Percentiles rank a stretch among this genome's conserved stretches.
Evolutionary conservation across 2,888 invertebrate genomes (phyloP).

Genomic region (Hetaerina titia): DNA sequence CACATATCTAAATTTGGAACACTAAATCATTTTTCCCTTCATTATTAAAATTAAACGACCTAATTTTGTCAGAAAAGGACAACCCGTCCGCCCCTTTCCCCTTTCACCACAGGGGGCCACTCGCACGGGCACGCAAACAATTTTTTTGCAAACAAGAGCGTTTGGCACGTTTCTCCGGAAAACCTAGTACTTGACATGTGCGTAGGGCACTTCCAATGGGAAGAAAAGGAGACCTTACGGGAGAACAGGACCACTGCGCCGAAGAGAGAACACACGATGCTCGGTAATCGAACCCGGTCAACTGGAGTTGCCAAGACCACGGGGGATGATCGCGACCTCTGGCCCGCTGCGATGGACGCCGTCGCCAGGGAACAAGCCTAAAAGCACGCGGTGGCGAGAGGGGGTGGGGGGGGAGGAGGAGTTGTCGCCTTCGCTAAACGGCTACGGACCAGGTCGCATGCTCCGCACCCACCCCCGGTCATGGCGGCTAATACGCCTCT

Average conservation of each 20-base stretch:
- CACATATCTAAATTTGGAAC: too few relatives aligned
- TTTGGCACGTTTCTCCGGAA: too few relatives aligned
- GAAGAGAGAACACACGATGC: background rate
- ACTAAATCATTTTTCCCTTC: too few relatives aligned
- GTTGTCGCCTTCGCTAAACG: background rate
- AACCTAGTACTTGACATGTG: too few relatives aligned
- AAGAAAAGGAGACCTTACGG: background rate
- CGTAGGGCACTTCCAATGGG: background rate
- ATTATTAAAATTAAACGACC: too few relatives aligned
- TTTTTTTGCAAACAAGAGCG: too few relatives aligned
- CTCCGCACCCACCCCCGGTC: background rate
- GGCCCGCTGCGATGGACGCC: background rate
- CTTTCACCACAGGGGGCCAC: too few relatives aligned
- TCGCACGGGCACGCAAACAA: too few relatives aligned
- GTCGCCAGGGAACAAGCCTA: background rate
- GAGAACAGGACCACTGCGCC: background rate
- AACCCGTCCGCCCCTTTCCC: too few relatives aligned
- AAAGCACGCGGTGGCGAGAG: background rate
- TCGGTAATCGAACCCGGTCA: background rate
- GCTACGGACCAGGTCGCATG: background rate
- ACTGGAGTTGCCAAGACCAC: background rate
- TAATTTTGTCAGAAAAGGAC: too few relatives aligned
- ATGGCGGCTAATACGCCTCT: slow-evolving; percentile 38
- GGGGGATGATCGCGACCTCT: background rate
- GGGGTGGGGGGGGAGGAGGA: too few relatives aligned